These are phyloP conservation scores for Sphaerodactylus townsendi DNA, from an alignment of 2,113 vertebrate genomes.

Conservation along the genomic window DNA sequence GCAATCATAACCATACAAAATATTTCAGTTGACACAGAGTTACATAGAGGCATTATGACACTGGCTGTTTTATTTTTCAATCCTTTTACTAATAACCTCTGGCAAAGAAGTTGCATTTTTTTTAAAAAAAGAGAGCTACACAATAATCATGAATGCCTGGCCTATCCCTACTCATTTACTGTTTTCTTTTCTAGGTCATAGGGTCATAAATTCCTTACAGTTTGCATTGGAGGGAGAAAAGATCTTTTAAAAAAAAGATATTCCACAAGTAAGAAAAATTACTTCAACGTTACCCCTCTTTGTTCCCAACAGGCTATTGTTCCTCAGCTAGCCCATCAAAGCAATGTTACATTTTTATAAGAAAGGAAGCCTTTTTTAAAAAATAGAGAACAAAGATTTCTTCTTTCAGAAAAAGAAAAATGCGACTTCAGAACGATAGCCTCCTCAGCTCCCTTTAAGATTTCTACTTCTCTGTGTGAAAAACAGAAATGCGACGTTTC, in stretches of 20 bases:
- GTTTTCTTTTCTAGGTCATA: not conserved
- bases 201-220: not conserved
- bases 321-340: not conserved
- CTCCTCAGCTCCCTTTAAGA: slow-evolving; percentile 7
- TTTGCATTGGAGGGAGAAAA: not conserved
- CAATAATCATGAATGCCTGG: not conserved
- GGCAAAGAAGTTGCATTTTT: too few species aligned
- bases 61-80: too few species aligned
- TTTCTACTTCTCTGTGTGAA: slow-evolving; percentile 5
- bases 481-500: not conserved
- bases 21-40: too few species aligned
- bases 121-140: not conserved
- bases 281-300: not conserved
- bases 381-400: not conserved
- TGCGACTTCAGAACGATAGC: not conserved
- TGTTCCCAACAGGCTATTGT: not conserved
- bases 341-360: not conserved
- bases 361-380: not conserved
- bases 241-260: not conserved
- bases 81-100: too few species aligned
- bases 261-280: not conserved
- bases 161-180: slow-evolving; percentile 2
- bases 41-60: too few species aligned
- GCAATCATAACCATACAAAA: too few species aligned
- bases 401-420: not conserved